phyloP scores from a whole-genome alignment of 2,888 invertebrate species.

The Agriopis marginaria region DNA sequence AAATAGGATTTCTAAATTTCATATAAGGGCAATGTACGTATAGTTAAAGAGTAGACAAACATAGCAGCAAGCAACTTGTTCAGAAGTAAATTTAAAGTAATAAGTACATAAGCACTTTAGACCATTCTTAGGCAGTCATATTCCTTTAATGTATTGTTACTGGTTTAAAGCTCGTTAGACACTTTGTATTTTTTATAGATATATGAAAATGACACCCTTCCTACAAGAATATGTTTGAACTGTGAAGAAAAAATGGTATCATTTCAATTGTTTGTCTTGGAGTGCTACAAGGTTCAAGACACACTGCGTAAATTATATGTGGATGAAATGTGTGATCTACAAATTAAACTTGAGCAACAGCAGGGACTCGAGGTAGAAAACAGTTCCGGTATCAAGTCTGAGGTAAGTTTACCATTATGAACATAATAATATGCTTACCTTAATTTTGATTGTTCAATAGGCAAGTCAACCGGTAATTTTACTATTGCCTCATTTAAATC shows the following conservation, averaged over 20 bases:
- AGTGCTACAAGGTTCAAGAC: slow-evolving; percentile 77
- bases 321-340: slow-evolving; percentile 49
- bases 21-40: background rate
- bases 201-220: slow-evolving; percentile 70
- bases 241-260: slow-evolving; percentile 82
- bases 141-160: background rate
- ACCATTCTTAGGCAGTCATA: background rate
- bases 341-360: slow-evolving; percentile 59
- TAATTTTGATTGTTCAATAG: no score
- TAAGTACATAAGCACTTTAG: background rate
- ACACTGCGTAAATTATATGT: slow-evolving; percentile 63
- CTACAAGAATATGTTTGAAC: slow-evolving; percentile 75
- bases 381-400: slow-evolving; percentile 66
- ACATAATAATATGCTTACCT: no score
- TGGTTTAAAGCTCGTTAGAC: background rate
- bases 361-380: slow-evolving; percentile 41
- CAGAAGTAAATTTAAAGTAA: no score
- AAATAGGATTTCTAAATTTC: background rate
- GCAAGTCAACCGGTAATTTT: no score
- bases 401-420: slow-evolving; percentile 56
- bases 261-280: slow-evolving; percentile 76
- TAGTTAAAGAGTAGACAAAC: background rate
- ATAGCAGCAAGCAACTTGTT: background rate
- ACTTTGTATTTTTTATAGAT: slow-evolving; percentile 59
- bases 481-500: no score